Evolutionary conservation across 2,888 invertebrate genomes (phyloP), one percentile per base, ranked within the genome.

Genomic region (Tortrix viridana): DNA sequence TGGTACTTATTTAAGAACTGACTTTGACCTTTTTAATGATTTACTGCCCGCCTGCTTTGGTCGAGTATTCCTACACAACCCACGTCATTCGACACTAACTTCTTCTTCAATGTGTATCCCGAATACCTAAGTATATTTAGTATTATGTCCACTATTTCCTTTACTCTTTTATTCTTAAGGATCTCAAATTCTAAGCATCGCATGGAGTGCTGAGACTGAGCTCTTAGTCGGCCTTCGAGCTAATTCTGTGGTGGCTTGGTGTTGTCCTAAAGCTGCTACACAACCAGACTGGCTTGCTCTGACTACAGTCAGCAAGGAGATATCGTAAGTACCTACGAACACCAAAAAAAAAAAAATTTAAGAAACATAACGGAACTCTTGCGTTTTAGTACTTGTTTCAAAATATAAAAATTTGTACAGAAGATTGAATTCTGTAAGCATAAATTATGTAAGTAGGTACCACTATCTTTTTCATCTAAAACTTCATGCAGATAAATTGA

Each of bases 181-280:
- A 1, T 86, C 92, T 6, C 92, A 92, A 79, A 84, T 92, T 3
- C 74, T 91, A 2, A 91, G 91, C 65, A 84, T 92, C 44, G 77
- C 77, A 20, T 93, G 92, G 92, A 92, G 91, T 68, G 76, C 81
- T 14, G 92, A 92, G 68, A 89, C 92, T 0, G 90, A 92, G 65
- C 70, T 92, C 16, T 67, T 93, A 16, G 85, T 91, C 7, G 92
- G 91, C 0, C 74, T 93, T n/a, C 77, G 89, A 61, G 88, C 89
- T 12, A 89, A 80, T 62, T 85, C 88, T 1, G 82, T 84, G 0
- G 88, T 92, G 0, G 91, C 91, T 5, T 92, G 92, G 89, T 92
- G 92, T 46, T 92, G 91, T 63, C 88, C 92, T 5, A 77, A 77
- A 65, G 86, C 89, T 5, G 86, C 88, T 9, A 76, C 81, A 23